Evolutionary conservation across 2,888 invertebrate genomes (phyloP).

Genomic region (Epistrophella euchroma): DNA sequence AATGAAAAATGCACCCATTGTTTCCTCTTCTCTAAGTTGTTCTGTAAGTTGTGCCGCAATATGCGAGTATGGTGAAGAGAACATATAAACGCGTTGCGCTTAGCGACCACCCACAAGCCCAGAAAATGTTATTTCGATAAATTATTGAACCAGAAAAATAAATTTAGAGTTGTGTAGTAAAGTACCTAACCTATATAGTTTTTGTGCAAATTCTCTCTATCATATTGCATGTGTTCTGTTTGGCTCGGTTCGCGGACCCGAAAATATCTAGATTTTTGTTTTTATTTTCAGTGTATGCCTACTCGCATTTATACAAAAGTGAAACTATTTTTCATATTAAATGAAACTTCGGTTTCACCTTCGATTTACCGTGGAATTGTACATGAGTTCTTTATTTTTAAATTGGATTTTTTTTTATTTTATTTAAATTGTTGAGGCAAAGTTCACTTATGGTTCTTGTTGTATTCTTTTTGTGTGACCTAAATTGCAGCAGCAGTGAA

Average conservation of each 20-base stretch:
- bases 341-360: constrained; percentile 25
- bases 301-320: background rate
- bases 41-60: constrained; percentile 18
- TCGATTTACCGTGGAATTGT: constrained; percentile 18
- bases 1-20: constrained; percentile 34
- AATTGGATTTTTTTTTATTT: background rate
- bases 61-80: constrained; percentile 11
- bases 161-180: background rate
- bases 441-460: constrained; percentile 52
- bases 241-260: constrained; percentile 31
- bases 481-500: constrained; percentile 47
- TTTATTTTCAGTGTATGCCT: background rate
- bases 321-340: background rate
- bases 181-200: background rate
- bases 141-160: constrained; percentile 64
- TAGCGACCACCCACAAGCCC: constrained; percentile 39
- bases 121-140: constrained; percentile 69
- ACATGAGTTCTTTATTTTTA: background rate
- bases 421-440: constrained; percentile 51
- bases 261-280: background rate
- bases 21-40: constrained; percentile 3
- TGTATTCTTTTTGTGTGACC: constrained; percentile 53
- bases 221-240: constrained; percentile 57
- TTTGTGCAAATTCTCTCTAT: constrained; percentile 26
- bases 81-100: constrained; percentile 31